Base-by-base conservation (phyloP, 2,888 invertebrate genomes). In the Amphiduros pacificus region DNA sequence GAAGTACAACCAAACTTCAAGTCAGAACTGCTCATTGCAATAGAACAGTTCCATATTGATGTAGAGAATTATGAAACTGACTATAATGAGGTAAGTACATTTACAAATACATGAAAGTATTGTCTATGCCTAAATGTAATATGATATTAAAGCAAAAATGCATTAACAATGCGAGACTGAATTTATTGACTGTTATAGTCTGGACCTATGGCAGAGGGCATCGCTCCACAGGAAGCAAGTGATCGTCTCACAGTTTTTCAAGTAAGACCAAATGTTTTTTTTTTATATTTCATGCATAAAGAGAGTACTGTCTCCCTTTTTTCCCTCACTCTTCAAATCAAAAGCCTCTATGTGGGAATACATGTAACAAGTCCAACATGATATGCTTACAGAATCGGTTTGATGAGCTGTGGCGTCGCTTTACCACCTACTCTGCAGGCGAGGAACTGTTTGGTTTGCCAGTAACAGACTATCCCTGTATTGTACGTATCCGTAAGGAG, bases 1-100 rank as follows among this genome's bases (percentile, higher is more conserved):
- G 85, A 87, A n/a, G 88, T 91, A 79, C 91, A 92, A 86, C 88
- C 89, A 4, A 88, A 91, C 11, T 84, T 93, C 36, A 88, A 90
- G 74, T 85, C 85, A 36, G 91, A 92, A 79, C 83, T 94, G 14
- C 86, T 88, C 1, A 87, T 62, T n/a, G 73, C 76, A 26, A 76
- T 78, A 2, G 73, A 73, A 52, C 64, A 65, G 5, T 77, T 78
- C 58, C 68, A 73, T 48, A 62, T 87, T 48, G 91, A 91, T 20
- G 90, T 92, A 11, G 78, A 84, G 0, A 83, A 86, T 40, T 91
- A 92, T 76, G 84, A 86, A 40, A 79, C 82, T 22, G 90, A 90
- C 63, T 89, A 79, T 69, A 71, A 71, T 36, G 55, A 61, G 52
- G 77, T 76, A 28, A 50, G 50, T 22, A 3, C 22, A 4, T 36